These are phyloP conservation scores for Gymnarchus niloticus DNA, from an alignment of 2,113 vertebrate species.

Conservation along the genomic window DNA sequence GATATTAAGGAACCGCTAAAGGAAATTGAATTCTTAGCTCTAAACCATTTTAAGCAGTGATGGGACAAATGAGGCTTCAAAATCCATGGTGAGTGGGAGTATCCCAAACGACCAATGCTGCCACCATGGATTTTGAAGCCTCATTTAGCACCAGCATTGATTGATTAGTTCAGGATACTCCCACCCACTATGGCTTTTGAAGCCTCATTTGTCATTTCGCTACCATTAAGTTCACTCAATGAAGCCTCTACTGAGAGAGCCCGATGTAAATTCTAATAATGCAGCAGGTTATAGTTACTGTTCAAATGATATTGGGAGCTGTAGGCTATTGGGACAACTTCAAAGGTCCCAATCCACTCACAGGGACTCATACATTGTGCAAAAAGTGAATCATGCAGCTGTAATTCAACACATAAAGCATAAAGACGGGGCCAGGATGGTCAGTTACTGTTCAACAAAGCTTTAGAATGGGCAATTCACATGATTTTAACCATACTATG, in stretches of 20 bases:
- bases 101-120: too few relatives aligned
- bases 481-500: not conserved
- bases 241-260: not conserved
- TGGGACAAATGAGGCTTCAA: too few relatives aligned
- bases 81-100: too few relatives aligned
- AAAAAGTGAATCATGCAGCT: not conserved
- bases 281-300: not conserved
- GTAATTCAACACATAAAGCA: not conserved
- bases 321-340: not conserved
- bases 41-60: too few relatives aligned
- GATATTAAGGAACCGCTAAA: not conserved
- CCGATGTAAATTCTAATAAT: not conserved
- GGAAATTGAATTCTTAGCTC: not conserved
- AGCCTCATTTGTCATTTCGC: too few relatives aligned
- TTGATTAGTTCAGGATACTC: too few relatives aligned
- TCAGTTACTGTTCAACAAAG: not conserved
- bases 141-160: too few relatives aligned
- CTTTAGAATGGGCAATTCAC: not conserved
- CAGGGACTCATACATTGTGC: not conserved
- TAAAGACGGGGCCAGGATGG: not conserved
- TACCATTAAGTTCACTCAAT: not conserved
- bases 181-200: too few relatives aligned
- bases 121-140: too few relatives aligned
- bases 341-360: not conserved
- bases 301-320: not conserved